phyloP scores from a whole-genome alignment of 2,113 vertebrate genomes.

The Oceanites oceanicus region DNA sequence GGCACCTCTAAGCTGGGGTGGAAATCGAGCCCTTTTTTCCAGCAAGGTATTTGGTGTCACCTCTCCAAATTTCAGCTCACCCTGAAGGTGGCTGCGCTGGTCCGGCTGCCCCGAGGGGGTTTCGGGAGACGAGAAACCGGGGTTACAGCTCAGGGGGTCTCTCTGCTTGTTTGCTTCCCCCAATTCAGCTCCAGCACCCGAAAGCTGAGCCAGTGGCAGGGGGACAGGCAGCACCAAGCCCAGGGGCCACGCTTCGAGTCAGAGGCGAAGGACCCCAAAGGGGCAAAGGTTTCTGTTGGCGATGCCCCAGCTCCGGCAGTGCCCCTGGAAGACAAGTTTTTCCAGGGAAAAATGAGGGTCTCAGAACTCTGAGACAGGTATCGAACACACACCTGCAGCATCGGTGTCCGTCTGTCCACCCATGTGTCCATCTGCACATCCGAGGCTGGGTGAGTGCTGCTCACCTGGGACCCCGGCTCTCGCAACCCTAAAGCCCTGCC shows the following conservation, averaged over 20 bases:
- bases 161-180: neutral
- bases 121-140: accelerated
- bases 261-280: neutral
- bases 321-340: accelerated
- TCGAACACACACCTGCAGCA: neutral
- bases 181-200: accelerated
- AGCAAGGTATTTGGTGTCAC: neutral
- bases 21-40: neutral
- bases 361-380: too few species aligned
- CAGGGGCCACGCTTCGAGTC: accelerated
- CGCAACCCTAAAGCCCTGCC: neutral
- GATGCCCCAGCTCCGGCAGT: accelerated
- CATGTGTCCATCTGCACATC: accelerated
- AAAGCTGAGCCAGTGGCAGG: accelerated
- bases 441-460: neutral
- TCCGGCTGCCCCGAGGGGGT: accelerated
- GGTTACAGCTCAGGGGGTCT: neutral
- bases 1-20: neutral
- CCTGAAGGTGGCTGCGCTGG: accelerated
- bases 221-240: neutral
- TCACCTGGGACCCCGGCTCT: neutral
- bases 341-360: neutral
- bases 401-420: neutral
- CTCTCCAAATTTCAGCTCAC: neutral
- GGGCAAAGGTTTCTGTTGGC: neutral